Conservation (phyloP, 2,888 invertebrate species). For the Pseudanteris insignis region DNA sequence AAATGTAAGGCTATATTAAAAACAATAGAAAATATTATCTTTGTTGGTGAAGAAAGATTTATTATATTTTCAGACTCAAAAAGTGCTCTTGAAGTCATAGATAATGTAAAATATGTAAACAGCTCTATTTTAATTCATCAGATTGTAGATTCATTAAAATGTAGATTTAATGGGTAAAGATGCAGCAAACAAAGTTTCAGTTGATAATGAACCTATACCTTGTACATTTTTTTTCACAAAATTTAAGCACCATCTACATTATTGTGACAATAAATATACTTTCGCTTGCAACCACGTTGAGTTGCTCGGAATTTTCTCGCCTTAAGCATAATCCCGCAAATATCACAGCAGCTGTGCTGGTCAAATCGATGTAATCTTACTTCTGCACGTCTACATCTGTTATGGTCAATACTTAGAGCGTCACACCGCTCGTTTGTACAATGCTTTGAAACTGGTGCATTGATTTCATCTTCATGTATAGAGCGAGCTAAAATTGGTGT, state of each 20-base stretch:
- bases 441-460: constrained; percentile 57
- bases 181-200: too few relatives aligned
- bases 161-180: too few relatives aligned
- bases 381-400: constrained; percentile 55
- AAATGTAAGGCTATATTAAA: too few relatives aligned
- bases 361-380: constrained; percentile 48
- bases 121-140: too few relatives aligned
- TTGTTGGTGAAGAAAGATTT: too few relatives aligned
- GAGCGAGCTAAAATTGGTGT: constrained; percentile 55
- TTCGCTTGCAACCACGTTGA: constrained; percentile 57
- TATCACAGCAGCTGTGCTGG: constrained; percentile 52
- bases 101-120: too few relatives aligned
- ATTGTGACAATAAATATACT: constrained; percentile 57
- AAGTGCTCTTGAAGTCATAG: too few relatives aligned
- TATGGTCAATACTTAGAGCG: constrained; percentile 60
- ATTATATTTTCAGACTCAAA: too few relatives aligned
- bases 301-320: constrained; percentile 52
- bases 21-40: too few relatives aligned
- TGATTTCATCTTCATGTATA: constrained; percentile 56
- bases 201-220: too few relatives aligned
- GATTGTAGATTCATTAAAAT: too few relatives aligned
- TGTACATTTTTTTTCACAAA: constrained; percentile 57
- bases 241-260: constrained; percentile 52
- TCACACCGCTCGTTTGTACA: constrained; percentile 52
- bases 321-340: constrained; percentile 54